phyloP scores from a whole-genome alignment of 2,888 invertebrate species.

The Boloria euphrosyne region DNA sequence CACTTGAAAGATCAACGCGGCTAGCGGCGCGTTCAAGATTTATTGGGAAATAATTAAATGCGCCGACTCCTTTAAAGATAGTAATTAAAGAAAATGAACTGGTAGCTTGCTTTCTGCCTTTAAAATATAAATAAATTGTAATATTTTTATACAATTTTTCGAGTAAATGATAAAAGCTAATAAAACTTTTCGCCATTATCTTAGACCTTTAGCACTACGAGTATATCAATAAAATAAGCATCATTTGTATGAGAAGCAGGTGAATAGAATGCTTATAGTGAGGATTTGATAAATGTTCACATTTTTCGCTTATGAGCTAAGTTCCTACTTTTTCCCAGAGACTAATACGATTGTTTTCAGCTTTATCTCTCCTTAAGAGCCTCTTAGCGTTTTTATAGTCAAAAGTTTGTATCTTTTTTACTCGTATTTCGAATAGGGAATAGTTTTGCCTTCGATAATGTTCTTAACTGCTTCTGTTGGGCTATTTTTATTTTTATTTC shows the following conservation, averaged over 20 bases:
- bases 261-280: slow-evolving; percentile 3
- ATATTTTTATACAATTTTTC: not conserved
- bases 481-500: slow-evolving; percentile 36
- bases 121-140: slow-evolving; percentile 1
- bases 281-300: slow-evolving; percentile 54
- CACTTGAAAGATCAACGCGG: slow-evolving; percentile 79
- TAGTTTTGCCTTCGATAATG: slow-evolving; percentile 51
- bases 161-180: too few relatives aligned
- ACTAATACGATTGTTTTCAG: slow-evolving; percentile 62
- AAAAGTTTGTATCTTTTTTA: slow-evolving; percentile 57
- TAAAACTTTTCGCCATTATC: not conserved
- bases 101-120: slow-evolving; percentile 18
- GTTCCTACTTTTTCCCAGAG: slow-evolving; percentile 50
- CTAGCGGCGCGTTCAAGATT: slow-evolving; percentile 69
- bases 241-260: not conserved
- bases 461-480: slow-evolving; percentile 41
- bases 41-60: slow-evolving; percentile 79
- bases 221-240: not conserved
- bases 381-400: slow-evolving; percentile 67
- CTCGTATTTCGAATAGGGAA: slow-evolving; percentile 55
- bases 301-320: slow-evolving; percentile 57
- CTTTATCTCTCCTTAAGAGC: slow-evolving; percentile 57
- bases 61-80: slow-evolving; percentile 57
- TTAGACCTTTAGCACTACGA: not conserved
- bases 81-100: slow-evolving; percentile 64